Percentiles rank a stretch among this genome's conserved stretches.
Evolutionary conservation across 2,797 vertebrate species (phyloP).

Genomic region (Choloepus didactylus): DNA sequence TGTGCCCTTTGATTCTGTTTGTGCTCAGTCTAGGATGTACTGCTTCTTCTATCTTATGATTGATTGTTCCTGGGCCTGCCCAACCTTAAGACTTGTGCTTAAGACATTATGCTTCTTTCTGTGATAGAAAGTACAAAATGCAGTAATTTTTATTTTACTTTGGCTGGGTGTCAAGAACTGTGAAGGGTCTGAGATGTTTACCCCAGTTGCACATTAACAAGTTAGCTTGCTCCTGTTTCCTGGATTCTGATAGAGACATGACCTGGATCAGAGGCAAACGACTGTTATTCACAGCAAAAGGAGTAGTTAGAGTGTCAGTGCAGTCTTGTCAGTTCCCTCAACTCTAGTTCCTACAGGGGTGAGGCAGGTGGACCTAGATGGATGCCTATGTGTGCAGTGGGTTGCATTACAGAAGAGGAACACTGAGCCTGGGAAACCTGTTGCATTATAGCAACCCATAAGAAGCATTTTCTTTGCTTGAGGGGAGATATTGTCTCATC

Average conservation of each 20-base stretch:
- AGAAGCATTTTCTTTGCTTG: background rate
- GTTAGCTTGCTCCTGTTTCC: background rate
- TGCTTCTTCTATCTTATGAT: background rate
- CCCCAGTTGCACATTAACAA: background rate
- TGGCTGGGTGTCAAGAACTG: background rate
- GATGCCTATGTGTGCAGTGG: background rate
- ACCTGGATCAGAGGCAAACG: background rate
- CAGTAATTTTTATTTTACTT: background rate
- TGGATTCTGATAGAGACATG: background rate
- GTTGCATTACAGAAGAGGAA: background rate
- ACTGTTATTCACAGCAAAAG: background rate
- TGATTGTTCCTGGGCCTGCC: background rate
- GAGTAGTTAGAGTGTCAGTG: background rate
- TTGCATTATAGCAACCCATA: background rate
- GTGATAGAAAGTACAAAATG: background rate
- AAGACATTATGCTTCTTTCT: background rate
- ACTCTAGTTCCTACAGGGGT: background rate
- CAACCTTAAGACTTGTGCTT: background rate
- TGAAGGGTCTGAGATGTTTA: background rate
- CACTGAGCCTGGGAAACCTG: background rate
- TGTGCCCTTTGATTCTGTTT: background rate
- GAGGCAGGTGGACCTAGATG: background rate
- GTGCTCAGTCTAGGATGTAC: rapidly evolving
- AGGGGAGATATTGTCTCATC: background rate
- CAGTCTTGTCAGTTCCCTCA: background rate